These are phyloP conservation scores for Brachynemurus nebulosus DNA, from an alignment of 2,888 invertebrate species.

Conservation along the genomic window DNA sequence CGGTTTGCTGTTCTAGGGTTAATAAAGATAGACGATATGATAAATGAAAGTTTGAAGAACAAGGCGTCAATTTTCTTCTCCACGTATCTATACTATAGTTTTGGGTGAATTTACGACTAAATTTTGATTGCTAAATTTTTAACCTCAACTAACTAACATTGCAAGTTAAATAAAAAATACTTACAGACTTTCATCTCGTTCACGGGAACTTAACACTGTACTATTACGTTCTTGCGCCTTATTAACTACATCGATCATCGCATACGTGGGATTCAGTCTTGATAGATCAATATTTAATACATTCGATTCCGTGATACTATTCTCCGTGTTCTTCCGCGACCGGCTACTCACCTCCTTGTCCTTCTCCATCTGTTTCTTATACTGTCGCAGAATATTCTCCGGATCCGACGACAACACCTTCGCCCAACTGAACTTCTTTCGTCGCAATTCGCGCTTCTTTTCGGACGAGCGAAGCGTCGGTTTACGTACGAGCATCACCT, in stretches of 20 bases:
- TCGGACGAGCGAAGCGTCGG: slow-evolving; percentile 31
- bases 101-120: slow-evolving; percentile 7
- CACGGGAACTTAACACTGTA: slow-evolving; percentile 17
- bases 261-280: slow-evolving; percentile 49
- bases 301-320: slow-evolving; percentile 29
- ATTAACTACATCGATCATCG: slow-evolving; percentile 53
- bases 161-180: no score
- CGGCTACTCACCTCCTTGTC: slow-evolving; percentile 24
- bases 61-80: no score
- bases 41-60: no score
- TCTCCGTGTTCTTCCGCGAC: slow-evolving; percentile 32
- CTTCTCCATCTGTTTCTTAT: no score
- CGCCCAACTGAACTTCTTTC: slow-evolving; percentile 45
- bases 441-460: no score
- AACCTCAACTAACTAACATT: no score
- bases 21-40: no score
- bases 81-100: no score
- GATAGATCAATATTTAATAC: slow-evolving; percentile 36
- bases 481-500: slow-evolving; percentile 42
- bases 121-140: neutral
- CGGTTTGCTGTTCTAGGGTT: no score
- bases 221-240: slow-evolving; percentile 41
- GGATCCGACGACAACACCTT: slow-evolving; percentile 50
- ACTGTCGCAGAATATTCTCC: slow-evolving; percentile 44
- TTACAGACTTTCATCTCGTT: no score